phyloP scores from a whole-genome alignment of 64 coral and sea anemone genomes.

The Astreopora myriophthalma region DNA sequence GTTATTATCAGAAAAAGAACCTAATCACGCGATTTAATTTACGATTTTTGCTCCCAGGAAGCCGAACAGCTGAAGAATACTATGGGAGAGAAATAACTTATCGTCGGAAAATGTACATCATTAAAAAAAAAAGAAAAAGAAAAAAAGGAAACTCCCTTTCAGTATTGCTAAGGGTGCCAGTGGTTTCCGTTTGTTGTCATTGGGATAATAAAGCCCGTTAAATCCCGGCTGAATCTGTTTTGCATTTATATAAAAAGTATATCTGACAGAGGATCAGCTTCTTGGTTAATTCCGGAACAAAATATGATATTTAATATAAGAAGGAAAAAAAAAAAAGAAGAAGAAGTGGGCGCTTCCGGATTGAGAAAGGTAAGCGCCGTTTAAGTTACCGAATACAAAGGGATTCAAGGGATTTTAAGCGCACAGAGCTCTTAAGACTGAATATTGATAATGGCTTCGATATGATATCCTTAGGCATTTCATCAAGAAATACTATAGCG shows the following conservation, averaged over 20 bases:
- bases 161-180: no score
- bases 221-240: neutral
- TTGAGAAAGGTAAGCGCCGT: neutral
- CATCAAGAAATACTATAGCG: neutral
- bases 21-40: neutral
- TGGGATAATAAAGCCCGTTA: neutral
- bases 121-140: no score
- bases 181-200: neutral
- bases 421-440: neutral
- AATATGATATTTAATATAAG: constrained; percentile 20
- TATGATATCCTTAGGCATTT: neutral
- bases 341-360: constrained; percentile 43
- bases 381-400: neutral
- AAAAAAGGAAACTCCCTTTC: no score
- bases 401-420: neutral
- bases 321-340: neutral
- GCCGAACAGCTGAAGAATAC: neutral
- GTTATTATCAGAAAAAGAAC: neutral
- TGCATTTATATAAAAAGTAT: neutral
- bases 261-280: neutral
- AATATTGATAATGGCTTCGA: constrained; percentile 8
- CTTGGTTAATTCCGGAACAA: neutral
- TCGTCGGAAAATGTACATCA: neutral
- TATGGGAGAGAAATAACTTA: neutral
- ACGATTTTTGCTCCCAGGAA: neutral